Percentiles rank a stretch among this genome's conserved stretches.
phyloP scores from a whole-genome alignment of 2,113 vertebrate species.

The Thunnus thynnus region DNA sequence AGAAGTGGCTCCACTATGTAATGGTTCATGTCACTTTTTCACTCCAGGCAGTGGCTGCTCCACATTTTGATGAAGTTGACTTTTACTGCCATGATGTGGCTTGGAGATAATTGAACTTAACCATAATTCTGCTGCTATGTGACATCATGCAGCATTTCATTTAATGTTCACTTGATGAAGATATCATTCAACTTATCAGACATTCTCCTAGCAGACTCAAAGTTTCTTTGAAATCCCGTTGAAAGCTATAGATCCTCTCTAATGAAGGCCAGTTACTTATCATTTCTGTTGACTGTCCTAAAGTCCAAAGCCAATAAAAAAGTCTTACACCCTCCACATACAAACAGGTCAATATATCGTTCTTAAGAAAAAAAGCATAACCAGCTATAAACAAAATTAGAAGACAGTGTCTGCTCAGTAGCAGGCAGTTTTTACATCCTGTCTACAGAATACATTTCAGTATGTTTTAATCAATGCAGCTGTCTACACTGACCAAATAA shows the following conservation, averaged over 20 bases:
- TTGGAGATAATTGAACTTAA: constrained; percentile 42
- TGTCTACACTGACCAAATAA: background rate
- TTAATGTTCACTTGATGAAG: constrained; percentile 25
- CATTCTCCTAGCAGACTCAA: background rate
- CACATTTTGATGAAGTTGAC: constrained; percentile 47
- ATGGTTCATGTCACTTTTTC: constrained; percentile 21
- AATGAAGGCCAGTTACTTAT: background rate
- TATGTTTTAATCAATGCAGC: constrained; percentile 6
- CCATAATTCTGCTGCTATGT: constrained; percentile 23
- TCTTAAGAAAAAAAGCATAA: background rate
- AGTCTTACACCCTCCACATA: background rate
- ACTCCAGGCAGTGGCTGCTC: constrained; percentile 43
- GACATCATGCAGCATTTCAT: constrained; percentile 15
- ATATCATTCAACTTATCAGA: constrained; percentile 7
- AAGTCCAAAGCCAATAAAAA: background rate
- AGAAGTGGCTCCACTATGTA: constrained; percentile 4
- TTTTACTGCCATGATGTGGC: constrained; percentile 28
- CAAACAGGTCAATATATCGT: background rate
- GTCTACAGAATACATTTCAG: background rate
- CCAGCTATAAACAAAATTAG: background rate
- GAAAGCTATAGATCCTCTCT: background rate
- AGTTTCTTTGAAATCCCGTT: background rate
- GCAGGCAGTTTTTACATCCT: background rate
- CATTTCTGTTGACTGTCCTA: background rate
- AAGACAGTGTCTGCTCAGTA: background rate